A percentile compares a stretch with the other conserved stretches of the same genome.
Conservation (phyloP, 2,888 invertebrate genomes). For the Nomada fabriciana region DNA sequence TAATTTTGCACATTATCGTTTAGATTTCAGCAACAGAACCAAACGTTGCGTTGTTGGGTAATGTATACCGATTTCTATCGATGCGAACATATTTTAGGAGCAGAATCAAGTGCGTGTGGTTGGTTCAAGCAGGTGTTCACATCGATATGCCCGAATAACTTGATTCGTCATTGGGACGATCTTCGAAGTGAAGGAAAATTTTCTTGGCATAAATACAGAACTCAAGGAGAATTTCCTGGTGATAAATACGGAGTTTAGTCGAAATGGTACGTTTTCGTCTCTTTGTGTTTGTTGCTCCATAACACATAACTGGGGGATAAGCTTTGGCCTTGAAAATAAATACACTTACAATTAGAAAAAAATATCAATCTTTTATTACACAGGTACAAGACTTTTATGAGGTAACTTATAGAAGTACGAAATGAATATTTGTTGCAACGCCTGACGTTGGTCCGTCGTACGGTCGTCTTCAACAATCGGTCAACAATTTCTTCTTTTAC, state of each 20-base stretch:
- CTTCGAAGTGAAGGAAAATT: constrained; percentile 70
- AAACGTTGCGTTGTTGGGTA: constrained; percentile 78
- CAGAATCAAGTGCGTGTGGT: constrained; percentile 74
- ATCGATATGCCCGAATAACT: constrained; percentile 76
- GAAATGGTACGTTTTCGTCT: neutral
- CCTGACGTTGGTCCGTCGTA: constrained; percentile 49
- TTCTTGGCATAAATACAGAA: constrained; percentile 71
- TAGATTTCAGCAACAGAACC: constrained; percentile 81
- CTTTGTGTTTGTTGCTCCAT: no score
- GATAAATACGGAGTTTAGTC: constrained; percentile 67
- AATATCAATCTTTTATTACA: constrained; percentile 79
- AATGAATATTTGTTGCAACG: constrained; percentile 63
- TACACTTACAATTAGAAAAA: constrained; percentile 66
- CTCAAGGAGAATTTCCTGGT: constrained; percentile 72
- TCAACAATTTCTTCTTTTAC: constrained; percentile 62
- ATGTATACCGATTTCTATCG: constrained; percentile 81
- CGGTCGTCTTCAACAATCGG: constrained; percentile 63
- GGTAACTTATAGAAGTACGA: constrained; percentile 74
- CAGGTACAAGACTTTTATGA: constrained; percentile 79
- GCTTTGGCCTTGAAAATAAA: constrained; percentile 25
- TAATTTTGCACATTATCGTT: neutral
- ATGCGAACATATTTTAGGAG: constrained; percentile 78
- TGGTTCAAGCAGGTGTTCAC: constrained; percentile 79
- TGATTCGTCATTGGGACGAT: constrained; percentile 78
- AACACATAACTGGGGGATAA: neutral